phyloP scores from a whole-genome alignment of 2,113 vertebrate genomes.

The Macroglossus sobrinus region DNA sequence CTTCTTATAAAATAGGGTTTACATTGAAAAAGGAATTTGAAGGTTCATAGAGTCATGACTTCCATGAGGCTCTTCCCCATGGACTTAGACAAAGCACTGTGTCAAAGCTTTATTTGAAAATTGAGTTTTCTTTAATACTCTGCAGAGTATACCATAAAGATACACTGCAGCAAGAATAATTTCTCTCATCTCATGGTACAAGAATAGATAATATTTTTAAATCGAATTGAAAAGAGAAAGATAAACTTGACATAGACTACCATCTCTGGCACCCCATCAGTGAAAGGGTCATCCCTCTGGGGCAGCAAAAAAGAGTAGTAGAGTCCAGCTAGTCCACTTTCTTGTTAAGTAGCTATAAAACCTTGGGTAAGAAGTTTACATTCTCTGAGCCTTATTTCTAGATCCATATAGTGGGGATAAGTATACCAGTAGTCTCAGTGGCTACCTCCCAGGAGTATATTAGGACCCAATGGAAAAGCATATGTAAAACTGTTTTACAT shows the following conservation, averaged over 20 bases:
- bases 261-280: background rate
- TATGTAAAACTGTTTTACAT: background rate
- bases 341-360: background rate
- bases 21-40: background rate
- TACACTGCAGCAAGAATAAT: background rate
- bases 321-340: background rate
- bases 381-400: background rate
- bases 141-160: background rate
- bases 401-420: background rate
- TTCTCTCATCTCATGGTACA: background rate
- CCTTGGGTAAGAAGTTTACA: background rate
- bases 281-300: background rate
- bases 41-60: background rate
- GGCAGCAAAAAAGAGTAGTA: background rate
- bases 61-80: background rate
- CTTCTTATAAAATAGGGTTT: background rate
- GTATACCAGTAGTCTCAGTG: background rate
- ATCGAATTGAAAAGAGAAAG: background rate
- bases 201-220: background rate
- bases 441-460: background rate
- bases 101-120: background rate
- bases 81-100: background rate
- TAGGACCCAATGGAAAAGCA: background rate
- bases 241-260: background rate
- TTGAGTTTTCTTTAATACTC: background rate